Evolutionary conservation across 2,113 vertebrate genomes (phyloP).

Genomic region (Bungarus multicinctus): DNA sequence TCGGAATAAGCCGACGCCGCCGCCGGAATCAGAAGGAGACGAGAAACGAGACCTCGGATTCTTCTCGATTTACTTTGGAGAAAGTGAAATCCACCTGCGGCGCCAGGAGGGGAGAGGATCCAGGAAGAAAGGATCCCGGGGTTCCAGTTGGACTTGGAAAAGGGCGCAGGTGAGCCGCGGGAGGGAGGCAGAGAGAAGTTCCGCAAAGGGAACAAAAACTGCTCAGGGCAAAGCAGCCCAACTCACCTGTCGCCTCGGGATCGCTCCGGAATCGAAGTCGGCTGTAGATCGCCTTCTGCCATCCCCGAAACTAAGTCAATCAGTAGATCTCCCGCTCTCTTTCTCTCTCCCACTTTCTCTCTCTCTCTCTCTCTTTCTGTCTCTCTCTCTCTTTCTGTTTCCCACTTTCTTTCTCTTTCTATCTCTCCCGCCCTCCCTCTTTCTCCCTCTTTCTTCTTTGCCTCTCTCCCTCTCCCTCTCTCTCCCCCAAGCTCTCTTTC

Average conservation of each 20-base stretch:
- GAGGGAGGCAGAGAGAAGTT: accelerated
- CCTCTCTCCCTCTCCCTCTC: too few species aligned
- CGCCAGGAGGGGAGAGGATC: background rate
- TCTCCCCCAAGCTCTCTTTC: too few species aligned
- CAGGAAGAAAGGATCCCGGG: background rate
- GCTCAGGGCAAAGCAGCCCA: background rate
- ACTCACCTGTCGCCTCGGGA: conserved; percentile 62
- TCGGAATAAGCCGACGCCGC: background rate
- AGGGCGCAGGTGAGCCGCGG: background rate
- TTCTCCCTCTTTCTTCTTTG: too few species aligned
- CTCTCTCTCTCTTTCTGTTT: too few species aligned
- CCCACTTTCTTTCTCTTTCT: too few species aligned
- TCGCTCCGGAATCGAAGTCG: conserved; percentile 44
- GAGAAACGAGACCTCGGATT: background rate
- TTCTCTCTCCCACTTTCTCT: background rate
- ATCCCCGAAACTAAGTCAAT: conserved; percentile 62
- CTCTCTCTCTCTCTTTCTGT: conserved; percentile 25
- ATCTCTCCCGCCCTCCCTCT: too few species aligned
- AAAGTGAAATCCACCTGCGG: background rate
- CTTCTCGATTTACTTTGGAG: background rate
- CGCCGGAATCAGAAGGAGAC: background rate
- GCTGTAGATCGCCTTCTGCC: conserved; percentile 68
- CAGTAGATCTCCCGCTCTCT: background rate
- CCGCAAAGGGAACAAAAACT: background rate
- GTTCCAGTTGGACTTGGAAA: background rate